Evolutionary conservation across 2,113 vertebrate genomes (phyloP), one percentile per base, ranked within the genome.

Genomic region (Apodemus speciosus): DNA sequence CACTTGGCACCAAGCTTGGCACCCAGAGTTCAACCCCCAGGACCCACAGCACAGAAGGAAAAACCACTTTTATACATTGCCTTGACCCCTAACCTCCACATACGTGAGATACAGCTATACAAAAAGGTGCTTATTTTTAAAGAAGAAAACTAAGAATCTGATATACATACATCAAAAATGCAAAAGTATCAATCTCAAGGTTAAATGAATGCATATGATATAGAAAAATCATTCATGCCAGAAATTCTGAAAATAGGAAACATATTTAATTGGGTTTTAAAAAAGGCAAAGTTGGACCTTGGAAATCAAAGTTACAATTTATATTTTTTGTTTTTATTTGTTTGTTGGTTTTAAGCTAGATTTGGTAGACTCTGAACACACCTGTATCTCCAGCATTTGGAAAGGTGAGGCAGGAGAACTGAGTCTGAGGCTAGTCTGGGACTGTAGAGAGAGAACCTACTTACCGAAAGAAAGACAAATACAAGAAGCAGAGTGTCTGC

Each of bases 211-310:
- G 93, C 79, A 84, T 18, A 58, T 91, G 76, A 90, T 85, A 75
- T 32, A 75, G 49, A 85, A 71, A 89, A 91, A 81, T 35, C 71
- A 62, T 30, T 88, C 56, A 84, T 21, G 89, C 35, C 51, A 94
- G 81, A 89, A 96, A 87, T 89, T 87, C 51, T 64, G 62, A 60
- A 92, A 94, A 64, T 14, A 93, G 79, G 86, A 93, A 94, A 84
- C 14, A 62, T 21, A 85, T 43, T 80, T 38, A 32, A 85, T 32
- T 92, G 46, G 46, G 32, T 75, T 35, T 66, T 60, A 7, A 72
- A 73, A 93, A 91, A 9, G 60, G 5, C 35, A 79, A 53, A 72
- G 53, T 32, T 81, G 79, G 80, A 20, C 68, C 60, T 87, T 92
- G 3, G 60, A 96, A 92, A 86, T 35, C 27, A 94, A 77, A 51